Percentiles rank a stretch among this genome's conserved stretches.
phyloP scores from a whole-genome alignment of 2,113 vertebrate species.

The Percopsis transmontana region DNA sequence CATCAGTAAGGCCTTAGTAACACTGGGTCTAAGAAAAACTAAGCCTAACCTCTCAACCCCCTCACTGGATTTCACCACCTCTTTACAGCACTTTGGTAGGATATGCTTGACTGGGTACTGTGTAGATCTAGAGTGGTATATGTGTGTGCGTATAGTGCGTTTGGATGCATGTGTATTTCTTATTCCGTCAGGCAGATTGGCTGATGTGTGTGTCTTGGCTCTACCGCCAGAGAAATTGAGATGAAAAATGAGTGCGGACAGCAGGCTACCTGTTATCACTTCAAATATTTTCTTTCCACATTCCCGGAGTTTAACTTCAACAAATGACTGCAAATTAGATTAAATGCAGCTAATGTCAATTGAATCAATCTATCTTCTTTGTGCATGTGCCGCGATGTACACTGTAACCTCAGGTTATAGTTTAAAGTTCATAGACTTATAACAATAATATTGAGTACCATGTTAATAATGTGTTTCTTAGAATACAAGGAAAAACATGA shows the following conservation, averaged over 20 bases:
- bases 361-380: conserved; percentile 45
- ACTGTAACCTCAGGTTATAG: conserved; percentile 14
- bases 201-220: conserved; percentile 69
- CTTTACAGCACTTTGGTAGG: conserved; percentile 19
- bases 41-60: conserved; percentile 52
- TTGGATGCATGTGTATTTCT: conserved; percentile 37
- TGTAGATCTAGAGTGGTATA: conserved; percentile 28
- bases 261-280: conserved; percentile 80
- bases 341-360: conserved; percentile 66
- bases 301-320: conserved; percentile 74
- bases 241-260: conserved; percentile 72
- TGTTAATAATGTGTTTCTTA: conserved; percentile 21
- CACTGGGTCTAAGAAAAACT: conserved; percentile 55
- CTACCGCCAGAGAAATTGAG: conserved; percentile 52
- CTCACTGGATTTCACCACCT: conserved; percentile 56
- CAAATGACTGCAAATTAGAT: conserved; percentile 78
- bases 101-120: conserved; percentile 16
- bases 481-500: background rate
- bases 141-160: conserved; percentile 17
- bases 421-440: conserved; percentile 32
- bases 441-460: conserved; percentile 10
- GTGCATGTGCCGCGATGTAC: conserved; percentile 22
- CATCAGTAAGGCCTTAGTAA: conserved; percentile 48
- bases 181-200: conserved; percentile 45
- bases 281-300: conserved; percentile 81